phyloP scores from a whole-genome alignment of 2,888 invertebrate species.

The Epinotia bilunana region DNA sequence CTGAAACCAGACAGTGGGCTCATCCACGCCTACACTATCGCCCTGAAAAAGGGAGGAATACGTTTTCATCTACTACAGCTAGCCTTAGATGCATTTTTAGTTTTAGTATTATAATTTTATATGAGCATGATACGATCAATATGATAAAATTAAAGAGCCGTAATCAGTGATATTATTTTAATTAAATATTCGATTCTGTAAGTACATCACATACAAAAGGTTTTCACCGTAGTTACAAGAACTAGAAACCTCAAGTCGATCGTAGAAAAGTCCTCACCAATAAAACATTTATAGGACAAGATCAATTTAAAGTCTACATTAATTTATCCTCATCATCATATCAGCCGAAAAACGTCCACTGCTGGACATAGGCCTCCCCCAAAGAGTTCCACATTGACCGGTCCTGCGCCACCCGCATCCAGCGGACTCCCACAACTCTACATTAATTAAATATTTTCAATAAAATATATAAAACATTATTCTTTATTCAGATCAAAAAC shows the following conservation, averaged over 20 bases:
- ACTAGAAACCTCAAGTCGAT: constrained; percentile 4
- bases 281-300: neutral
- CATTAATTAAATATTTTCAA: constrained; percentile 3
- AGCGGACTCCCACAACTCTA: too few relatives aligned
- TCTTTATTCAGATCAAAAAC: constrained; percentile 36
- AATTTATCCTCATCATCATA: too few relatives aligned
- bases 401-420: too few relatives aligned
- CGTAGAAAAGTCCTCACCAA: neutral
- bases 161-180: constrained; percentile 1
- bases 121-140: neutral
- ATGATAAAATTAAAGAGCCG: constrained; percentile 7
- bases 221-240: constrained; percentile 1
- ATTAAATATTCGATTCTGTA: constrained; percentile 25
- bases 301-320: neutral
- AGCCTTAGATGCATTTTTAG: neutral
- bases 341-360: too few relatives aligned
- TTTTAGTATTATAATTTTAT: neutral
- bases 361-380: too few relatives aligned
- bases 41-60: neutral
- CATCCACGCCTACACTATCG: too few relatives aligned
- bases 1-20: too few relatives aligned
- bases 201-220: constrained; percentile 36
- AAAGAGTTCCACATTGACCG: too few relatives aligned
- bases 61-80: neutral
- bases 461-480: constrained; percentile 26